Evolutionary conservation across 2,113 vertebrate species (phyloP).

Genomic region (Ptyas mucosa): DNA sequence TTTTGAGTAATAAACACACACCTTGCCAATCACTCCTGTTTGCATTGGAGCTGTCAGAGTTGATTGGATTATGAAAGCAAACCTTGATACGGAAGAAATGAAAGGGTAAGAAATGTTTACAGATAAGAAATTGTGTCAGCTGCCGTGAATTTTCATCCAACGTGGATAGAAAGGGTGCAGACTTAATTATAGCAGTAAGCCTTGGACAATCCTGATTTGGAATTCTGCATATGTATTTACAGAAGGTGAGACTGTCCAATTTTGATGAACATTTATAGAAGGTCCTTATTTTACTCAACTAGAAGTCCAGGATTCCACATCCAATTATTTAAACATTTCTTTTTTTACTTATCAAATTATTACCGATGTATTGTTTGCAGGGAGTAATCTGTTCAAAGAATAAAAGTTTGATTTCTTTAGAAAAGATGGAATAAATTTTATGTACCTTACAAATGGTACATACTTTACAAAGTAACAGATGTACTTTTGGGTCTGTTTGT

Average conservation of each 20-base stretch:
- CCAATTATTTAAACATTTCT: neutral
- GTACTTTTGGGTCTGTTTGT: conserved; percentile 50
- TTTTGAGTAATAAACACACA: neutral
- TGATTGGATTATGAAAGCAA: conserved; percentile 25
- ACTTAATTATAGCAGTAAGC: conserved; percentile 52
- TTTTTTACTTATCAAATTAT: conserved; percentile 33
- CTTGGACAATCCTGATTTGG: conserved; percentile 26
- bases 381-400: conserved; percentile 24
- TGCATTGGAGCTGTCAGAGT: neutral
- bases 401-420: neutral
- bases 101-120: neutral
- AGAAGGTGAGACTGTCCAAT: conserved; percentile 21
- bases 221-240: conserved; percentile 22
- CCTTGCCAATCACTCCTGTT: neutral
- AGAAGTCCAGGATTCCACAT: neutral
- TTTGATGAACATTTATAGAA: conserved; percentile 4
- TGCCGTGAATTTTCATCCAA: conserved; percentile 41
- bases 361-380: neutral
- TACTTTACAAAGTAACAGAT: conserved; percentile 14
- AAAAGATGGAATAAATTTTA: conserved; percentile 34
- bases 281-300: neutral
- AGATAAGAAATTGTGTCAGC: conserved; percentile 35
- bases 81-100: conserved; percentile 17
- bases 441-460: neutral
- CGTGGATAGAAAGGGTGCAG: conserved; percentile 35